Conservation (phyloP, 1,140 invertebrate species). For the Lasaia peninsularis region DNA sequence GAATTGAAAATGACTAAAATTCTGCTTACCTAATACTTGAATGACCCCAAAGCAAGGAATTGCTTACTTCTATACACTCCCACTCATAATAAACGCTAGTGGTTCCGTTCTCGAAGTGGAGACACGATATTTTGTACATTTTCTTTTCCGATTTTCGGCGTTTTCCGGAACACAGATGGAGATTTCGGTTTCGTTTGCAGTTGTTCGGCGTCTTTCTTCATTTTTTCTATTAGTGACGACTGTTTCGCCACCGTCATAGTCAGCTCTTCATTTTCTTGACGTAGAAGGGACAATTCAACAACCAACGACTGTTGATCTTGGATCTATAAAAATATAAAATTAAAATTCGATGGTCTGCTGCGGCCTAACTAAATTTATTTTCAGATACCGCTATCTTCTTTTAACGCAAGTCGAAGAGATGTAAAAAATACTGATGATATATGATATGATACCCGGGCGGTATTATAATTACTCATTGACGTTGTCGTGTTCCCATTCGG, state of each 20-base stretch:
- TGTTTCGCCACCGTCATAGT: slow-evolving; percentile 60
- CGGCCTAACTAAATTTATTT: no score
- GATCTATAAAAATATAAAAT: slow-evolving; percentile 39
- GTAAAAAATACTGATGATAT: no score
- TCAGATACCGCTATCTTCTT: no score
- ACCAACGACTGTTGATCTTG: slow-evolving; percentile 69
- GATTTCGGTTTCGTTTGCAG: slow-evolving; percentile 50
- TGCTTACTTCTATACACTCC: no score
- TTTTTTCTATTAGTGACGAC: slow-evolving; percentile 61
- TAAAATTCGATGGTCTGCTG: no score
- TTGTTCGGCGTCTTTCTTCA: slow-evolving; percentile 61
- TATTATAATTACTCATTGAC: no score
- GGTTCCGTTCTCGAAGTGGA: slow-evolving; percentile 65
- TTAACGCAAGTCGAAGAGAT: no score
- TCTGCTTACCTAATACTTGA: no score
- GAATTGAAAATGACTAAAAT: no score
- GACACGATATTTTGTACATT: slow-evolving; percentile 57
- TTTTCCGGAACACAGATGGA: slow-evolving; percentile 55
- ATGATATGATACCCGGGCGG: no score
- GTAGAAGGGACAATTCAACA: slow-evolving; percentile 63
- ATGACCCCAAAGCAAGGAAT: no score
- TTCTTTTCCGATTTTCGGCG: slow-evolving; percentile 64
- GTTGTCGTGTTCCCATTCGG: no score
- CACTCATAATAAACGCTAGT: slow-evolving; percentile 37
- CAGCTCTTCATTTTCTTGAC: slow-evolving; percentile 68